Evolutionary conservation across 2,888 invertebrate species (phyloP), one percentile per base, ranked within the genome.

Genomic region (Eupithecia pulchellata): DNA sequence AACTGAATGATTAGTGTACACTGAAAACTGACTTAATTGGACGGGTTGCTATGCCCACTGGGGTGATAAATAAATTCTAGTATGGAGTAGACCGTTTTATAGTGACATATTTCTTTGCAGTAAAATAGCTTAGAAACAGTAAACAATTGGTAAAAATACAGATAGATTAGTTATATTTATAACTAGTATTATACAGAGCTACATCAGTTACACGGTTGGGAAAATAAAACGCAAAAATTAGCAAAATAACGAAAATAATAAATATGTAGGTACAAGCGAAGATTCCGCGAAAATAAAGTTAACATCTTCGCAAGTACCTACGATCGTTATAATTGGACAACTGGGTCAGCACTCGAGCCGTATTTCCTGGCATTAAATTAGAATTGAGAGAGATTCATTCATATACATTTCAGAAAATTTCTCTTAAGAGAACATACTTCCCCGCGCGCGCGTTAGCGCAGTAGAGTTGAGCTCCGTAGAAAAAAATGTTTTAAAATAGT

Each of bases 1-100:
- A 79, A 77, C 77, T 75, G 76, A 72, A 72, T 62, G 66, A 68
- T 72, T 72, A 72, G 66, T 72, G 68, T 72, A 68, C 58, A 58
- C 20, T 47, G 65, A 65, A 67, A 69, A 65, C 36, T 62, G 61
- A 66, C 62, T 68, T 62, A 68, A 68, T 71, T 70, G 66, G 63
- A 55, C 20, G 4, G 42, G 2, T 6, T 2, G 47, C n/a, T 47
- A 8, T 20, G 42, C 20, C 20, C 47, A 47, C 14, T 27, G 14
- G 13, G 27, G 4, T 55, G 55, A 20, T 42, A n/a, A 42, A n/a
- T 47, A 47, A 1, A 47, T 47, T 20, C n/a, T 20, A 20, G 47
- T 2, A 47, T 47, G 20, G 9, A 47, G 20, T 47, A 14, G 47
- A 42, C 17, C n/a, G 6, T 42, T n/a, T 8, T n/a, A n/a, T 39